Conservation (phyloP, 2,888 invertebrate species). For the Trichogramma evanescens region DNA sequence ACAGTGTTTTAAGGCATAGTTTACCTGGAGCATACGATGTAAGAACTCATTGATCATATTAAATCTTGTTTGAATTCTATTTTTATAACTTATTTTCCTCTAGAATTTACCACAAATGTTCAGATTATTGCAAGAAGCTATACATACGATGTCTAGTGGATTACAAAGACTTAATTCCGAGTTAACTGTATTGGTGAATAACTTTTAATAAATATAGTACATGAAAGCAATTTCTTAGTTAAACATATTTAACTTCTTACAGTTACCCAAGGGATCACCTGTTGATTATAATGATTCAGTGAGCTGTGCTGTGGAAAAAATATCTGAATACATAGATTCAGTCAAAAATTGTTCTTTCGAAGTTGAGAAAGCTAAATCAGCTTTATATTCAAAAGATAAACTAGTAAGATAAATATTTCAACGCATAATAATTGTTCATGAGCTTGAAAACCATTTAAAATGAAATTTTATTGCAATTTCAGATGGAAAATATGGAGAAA, state of each 20-base stretch:
- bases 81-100: neutral
- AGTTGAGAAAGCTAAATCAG: constrained; percentile 34
- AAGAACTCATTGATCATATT: neutral
- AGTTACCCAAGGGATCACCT: constrained; percentile 28
- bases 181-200: constrained; percentile 30
- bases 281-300: constrained; percentile 20
- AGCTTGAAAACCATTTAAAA: neutral
- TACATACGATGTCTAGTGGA: constrained; percentile 29
- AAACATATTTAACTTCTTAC: constrained; percentile 1
- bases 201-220: neutral
- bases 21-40: constrained; percentile 9
- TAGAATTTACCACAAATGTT: constrained; percentile 31
- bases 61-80: neutral
- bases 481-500: constrained; percentile 40
- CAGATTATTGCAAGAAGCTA: constrained; percentile 31
- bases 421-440: neutral
- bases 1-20: neutral
- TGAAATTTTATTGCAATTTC: constrained; percentile 7
- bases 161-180: constrained; percentile 30
- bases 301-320: constrained; percentile 25
- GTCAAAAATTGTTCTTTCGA: constrained; percentile 30
- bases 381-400: constrained; percentile 38
- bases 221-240: too few species aligned
- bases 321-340: constrained; percentile 31
- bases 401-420: constrained; percentile 30